Evolutionary conservation across 2,113 vertebrate genomes (phyloP).

Genomic region (Eclectus roratus): DNA sequence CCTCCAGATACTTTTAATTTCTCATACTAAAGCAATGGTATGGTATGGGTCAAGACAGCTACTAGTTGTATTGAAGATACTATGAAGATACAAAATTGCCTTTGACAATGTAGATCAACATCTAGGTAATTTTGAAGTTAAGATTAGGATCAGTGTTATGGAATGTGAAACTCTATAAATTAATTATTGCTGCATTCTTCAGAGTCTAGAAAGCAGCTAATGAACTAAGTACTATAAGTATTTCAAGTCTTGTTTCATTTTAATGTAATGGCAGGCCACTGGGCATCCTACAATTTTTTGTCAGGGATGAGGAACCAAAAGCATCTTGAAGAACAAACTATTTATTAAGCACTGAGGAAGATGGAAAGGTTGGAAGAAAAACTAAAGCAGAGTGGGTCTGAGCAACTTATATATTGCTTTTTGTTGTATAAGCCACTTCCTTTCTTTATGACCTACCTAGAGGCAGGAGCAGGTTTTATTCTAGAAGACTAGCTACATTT

Average conservation of each 20-base stretch:
- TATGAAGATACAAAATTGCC: background rate
- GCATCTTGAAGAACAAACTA: background rate
- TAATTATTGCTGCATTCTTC: background rate
- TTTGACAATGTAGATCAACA: background rate
- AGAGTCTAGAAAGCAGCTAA: background rate
- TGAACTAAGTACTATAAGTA: background rate
- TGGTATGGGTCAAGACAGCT: background rate
- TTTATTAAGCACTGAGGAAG: background rate
- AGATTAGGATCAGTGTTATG: background rate
- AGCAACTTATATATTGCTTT: background rate
- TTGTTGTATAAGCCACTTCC: background rate
- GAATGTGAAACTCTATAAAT: background rate
- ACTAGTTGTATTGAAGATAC: background rate
- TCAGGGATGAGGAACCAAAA: background rate
- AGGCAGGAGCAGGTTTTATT: background rate
- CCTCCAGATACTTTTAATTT: background rate
- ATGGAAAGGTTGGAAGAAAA: background rate
- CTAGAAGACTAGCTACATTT: background rate
- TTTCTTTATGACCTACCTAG: background rate
- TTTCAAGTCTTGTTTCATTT: background rate
- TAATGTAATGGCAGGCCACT: background rate
- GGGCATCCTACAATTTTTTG: background rate
- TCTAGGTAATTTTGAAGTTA: background rate
- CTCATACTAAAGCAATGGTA: background rate
- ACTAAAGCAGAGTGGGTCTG: background rate